Evolutionary conservation across 2,113 vertebrate genomes (phyloP).

Genomic region (Nettapus auritus): DNA sequence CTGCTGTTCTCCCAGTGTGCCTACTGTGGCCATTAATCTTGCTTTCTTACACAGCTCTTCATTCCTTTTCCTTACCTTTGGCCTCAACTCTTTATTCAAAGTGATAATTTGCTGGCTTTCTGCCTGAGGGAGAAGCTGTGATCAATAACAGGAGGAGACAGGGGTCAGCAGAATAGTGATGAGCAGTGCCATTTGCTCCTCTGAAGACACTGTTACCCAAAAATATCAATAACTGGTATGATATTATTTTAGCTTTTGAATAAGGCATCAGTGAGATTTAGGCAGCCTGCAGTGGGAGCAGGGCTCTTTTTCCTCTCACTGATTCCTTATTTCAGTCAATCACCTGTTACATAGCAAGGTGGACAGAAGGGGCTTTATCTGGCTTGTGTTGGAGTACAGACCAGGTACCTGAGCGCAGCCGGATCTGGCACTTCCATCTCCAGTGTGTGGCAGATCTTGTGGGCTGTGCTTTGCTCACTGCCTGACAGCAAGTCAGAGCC

Average conservation of each 20-base stretch:
- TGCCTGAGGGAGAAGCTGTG: conserved; percentile 53
- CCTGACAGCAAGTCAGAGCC: background rate
- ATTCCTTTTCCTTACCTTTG: conserved; percentile 63
- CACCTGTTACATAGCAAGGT: background rate
- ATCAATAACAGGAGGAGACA: conserved; percentile 64
- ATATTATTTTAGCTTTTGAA: conserved; percentile 39
- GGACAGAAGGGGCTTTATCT: background rate
- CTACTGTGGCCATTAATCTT: conserved; percentile 58
- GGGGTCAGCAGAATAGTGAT: conserved; percentile 60
- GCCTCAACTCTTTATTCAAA: conserved; percentile 67
- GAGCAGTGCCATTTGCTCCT: conserved; percentile 47
- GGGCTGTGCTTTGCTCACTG: background rate
- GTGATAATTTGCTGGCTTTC: conserved; percentile 64
- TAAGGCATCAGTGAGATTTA: background rate
- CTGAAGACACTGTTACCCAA: conserved; percentile 16
- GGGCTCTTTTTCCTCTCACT: background rate
- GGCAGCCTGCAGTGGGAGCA: background rate
- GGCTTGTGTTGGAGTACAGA: background rate
- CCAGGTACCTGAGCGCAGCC: background rate
- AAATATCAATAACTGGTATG: conserved; percentile 44
- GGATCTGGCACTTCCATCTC: background rate
- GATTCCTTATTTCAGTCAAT: conserved; percentile 19
- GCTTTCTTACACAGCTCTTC: conserved; percentile 49
- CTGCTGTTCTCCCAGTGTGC: conserved; percentile 50
- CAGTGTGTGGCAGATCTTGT: background rate